Base-by-base conservation (phyloP, 2,797 vertebrate species). In the Artibeus lituratus region DNA sequence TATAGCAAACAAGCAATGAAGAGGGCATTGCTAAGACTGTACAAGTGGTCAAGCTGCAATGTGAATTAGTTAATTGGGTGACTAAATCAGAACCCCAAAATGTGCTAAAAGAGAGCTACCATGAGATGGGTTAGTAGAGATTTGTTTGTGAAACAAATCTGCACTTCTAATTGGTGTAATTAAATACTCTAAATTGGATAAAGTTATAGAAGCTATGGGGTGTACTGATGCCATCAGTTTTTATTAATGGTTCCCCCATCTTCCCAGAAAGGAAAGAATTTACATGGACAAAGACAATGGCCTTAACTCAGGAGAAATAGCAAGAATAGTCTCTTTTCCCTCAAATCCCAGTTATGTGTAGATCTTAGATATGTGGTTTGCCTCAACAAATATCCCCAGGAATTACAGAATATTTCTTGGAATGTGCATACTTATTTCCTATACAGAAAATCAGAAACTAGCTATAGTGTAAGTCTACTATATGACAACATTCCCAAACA, bases 1-100 rank as follows among this genome's bases (percentile, higher is more conserved):
- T 80, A 94, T 62, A 74, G 39, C 74, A 97, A 97, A 92, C 96
- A 97, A 94, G 93, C 94, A 97, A 95, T 94, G 77, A 92, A 59
- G 69, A 96, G 82, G 69, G 70, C 94, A 92, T 93, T 62, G 73
- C 82, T 95, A 53, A 95, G 77, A 86, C 5, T 86, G 42, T 90
- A 82, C 69, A 88, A 85, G 77, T 26, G 7, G 69, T 84, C 51
- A 92, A 72, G 53, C 91, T 94, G 86, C 49, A 82, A 87, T 69
- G n/a, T 62, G 90, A 87, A 69, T 88, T 73, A 55, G 35, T 89
- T 89, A 93, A 94, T 62, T 55, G 57, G 51, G 32, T 80, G 73
- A 92, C 77, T 81, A 91, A 95, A 80, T 19, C 7, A 5, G 42
- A 90, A 94, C 35, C 69, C 22, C 92, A 65, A 74, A 91, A 94